Base-by-base conservation (phyloP, 2,888 invertebrate species). In the Trisateles emortualis region DNA sequence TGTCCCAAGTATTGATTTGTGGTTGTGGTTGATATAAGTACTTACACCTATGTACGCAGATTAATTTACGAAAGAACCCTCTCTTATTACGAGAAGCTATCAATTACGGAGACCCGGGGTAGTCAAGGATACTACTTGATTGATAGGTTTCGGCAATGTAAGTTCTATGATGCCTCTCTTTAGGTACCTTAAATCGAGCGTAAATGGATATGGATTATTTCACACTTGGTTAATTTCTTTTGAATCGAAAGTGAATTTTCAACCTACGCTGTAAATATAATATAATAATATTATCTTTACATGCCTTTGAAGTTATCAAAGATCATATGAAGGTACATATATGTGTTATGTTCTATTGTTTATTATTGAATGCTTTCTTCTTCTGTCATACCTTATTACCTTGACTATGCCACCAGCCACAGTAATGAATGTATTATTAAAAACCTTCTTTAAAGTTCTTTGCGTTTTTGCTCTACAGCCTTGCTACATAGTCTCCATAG, bases 121-220 rank as follows among this genome's bases (percentile, higher is more conserved):
- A 78, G 81, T 79, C 83, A 80, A 79, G 84, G 81, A 76, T 81
- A 83, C 79, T 64, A 70, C 72, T 76, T 87, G 87, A 88, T 87
- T 85, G 88, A 87, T 87, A 83, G 81, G 75, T 76, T 79, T 70
- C 77, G 78, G 73, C 81, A 81, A 83, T 81, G 76, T 77, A 74
- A 68, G 69, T 72, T 73, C 73, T 63, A 68, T 79, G 76, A 78
- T 76, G 72, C 73, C 2, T 19, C 52, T 49, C 57, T 47, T 62
- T 62, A 71, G 64, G n/a, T n/a, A 70, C 60, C 76, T 71, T 72
- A 78, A 72, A 78, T 72, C 72, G 61, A 75, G 64, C 74, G 78
- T 79, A 79, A 82, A 81, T 76, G 78, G 81, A 79, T 83, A 81
- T 79, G 68, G 74, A 80, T 80, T 74, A 72, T 81, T 83, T 78